A percentile compares a stretch with the other conserved stretches of the same genome.
These are phyloP conservation scores for Poecilus cupreus DNA, from an alignment of 2,888 invertebrate genomes.

Conservation along the genomic window DNA sequence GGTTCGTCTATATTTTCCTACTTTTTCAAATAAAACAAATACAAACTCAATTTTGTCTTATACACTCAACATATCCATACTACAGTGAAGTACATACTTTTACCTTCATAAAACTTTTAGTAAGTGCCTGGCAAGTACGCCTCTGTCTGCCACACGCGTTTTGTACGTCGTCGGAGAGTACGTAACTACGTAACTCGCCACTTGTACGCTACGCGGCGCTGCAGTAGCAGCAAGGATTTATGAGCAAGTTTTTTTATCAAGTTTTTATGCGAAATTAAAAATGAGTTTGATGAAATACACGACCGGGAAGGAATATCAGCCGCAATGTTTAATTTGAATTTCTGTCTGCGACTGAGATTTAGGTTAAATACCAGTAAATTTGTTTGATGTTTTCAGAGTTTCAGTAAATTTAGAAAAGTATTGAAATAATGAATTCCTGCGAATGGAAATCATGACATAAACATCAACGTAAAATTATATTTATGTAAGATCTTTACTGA, in stretches of 20 bases:
- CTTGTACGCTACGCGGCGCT: not conserved
- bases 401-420: not conserved
- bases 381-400: not conserved
- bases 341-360: not conserved
- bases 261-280: conserved; percentile 27
- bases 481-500: not conserved
- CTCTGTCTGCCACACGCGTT: not conserved
- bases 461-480: not conserved
- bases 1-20: too few species aligned
- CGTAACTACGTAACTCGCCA: not conserved
- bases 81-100: too few species aligned
- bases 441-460: not conserved
- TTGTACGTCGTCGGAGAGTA: not conserved
- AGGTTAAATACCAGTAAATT: not conserved
- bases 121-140: not conserved
- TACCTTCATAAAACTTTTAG: too few species aligned
- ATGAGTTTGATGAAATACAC: conserved; percentile 15
- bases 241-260: conserved; percentile 17
- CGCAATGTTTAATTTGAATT: not conserved
- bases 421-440: not conserved
- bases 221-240: not conserved
- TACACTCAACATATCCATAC: too few species aligned
- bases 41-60: too few species aligned
- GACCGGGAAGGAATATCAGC: not conserved
- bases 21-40: too few species aligned